Evolutionary conservation across 2,113 vertebrate species (phyloP).

Genomic region (Montifringilla adamsi): DNA sequence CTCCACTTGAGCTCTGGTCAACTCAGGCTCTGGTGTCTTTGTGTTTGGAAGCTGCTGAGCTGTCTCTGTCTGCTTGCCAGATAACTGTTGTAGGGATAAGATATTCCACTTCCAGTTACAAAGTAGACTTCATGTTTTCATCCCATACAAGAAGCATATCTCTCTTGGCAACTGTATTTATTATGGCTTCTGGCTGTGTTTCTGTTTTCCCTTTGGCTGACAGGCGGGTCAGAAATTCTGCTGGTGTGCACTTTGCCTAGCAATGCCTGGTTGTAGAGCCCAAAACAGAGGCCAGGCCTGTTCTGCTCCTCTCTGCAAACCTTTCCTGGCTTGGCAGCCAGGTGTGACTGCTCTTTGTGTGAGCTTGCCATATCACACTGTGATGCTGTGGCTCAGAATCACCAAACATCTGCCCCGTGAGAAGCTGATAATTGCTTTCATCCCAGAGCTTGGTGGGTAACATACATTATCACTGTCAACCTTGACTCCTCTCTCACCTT

Average conservation of each 20-base stretch:
- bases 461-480: not conserved
- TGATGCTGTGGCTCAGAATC: not conserved
- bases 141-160: not conserved
- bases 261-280: not conserved
- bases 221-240: not conserved
- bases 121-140: not conserved
- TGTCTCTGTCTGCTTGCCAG: not conserved
- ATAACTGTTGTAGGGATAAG: not conserved
- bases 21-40: not conserved
- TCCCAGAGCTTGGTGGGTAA: not conserved
- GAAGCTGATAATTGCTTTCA: not conserved
- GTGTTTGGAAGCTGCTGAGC: not conserved
- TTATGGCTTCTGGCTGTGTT: not conserved
- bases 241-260: not conserved
- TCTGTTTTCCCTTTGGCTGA: not conserved
- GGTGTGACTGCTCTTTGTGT: not conserved
- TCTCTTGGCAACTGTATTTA: not conserved
- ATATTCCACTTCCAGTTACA: not conserved
- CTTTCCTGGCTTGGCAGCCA: not conserved
- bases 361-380: not conserved
- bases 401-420: not conserved
- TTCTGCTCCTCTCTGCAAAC: not conserved
- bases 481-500: not conserved
- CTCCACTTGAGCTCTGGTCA: not conserved
- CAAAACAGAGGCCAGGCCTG: not conserved